A percentile compares a stretch with the other conserved stretches of the same genome.
These are phyloP conservation scores for Chelonus formosanus DNA, from an alignment of 2,888 invertebrate species.

Conservation along the genomic window DNA sequence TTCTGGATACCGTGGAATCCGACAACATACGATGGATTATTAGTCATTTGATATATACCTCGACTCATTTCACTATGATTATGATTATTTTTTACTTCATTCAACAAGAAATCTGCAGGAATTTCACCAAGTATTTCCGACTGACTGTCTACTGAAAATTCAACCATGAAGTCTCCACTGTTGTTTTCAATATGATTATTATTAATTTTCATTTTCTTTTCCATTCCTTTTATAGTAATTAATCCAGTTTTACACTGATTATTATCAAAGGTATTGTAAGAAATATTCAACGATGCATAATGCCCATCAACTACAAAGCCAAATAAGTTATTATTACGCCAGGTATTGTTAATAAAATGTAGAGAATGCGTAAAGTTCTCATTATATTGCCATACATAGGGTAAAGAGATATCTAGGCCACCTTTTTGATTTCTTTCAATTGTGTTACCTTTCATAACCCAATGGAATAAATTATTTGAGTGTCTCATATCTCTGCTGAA, in stretches of 20 bases:
- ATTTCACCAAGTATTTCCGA: conserved; percentile 91
- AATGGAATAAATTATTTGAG: conserved; percentile 97
- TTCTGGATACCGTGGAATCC: conserved; percentile 95
- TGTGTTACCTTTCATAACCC: conserved; percentile 85
- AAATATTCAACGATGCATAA: conserved; percentile 88
- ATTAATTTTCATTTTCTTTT: conserved; percentile 88
- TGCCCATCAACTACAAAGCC: conserved; percentile 90
- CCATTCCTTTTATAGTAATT: conserved; percentile 90
- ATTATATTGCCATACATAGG: conserved; percentile 95
- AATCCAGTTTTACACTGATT: conserved; percentile 86
- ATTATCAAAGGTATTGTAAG: conserved; percentile 83
- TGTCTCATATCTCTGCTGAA: conserved; percentile 92
- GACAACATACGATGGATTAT: conserved; percentile 81
- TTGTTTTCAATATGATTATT: conserved; percentile 84
- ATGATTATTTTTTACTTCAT: conserved; percentile 79
- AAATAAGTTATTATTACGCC: conserved; percentile 87
- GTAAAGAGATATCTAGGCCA: conserved; percentile 88
- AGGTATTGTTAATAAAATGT: conserved; percentile 85
- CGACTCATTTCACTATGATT: conserved; percentile 61
- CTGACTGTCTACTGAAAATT: conserved; percentile 90
- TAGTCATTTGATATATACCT: conserved; percentile 59
- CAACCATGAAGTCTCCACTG: conserved; percentile 82
- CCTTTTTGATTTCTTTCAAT: conserved; percentile 86
- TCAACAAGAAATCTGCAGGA: conserved; percentile 79
- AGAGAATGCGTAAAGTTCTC: conserved; percentile 94